Base-by-base conservation (phyloP, 2,797 vertebrate species). In the Agapornis canus region DNA sequence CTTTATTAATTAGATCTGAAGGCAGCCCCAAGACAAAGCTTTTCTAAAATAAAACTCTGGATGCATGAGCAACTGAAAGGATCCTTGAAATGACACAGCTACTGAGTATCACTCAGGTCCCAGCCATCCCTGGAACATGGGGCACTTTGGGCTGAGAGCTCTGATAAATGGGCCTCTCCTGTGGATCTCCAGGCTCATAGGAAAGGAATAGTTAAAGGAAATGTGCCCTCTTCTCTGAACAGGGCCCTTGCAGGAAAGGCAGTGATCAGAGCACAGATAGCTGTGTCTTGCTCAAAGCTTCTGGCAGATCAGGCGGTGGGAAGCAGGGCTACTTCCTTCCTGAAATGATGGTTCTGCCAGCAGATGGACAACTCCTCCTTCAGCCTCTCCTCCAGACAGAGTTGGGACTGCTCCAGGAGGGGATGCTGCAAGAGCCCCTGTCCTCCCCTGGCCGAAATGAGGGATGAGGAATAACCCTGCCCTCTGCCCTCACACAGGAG, bases 281-380 rank as follows among this genome's bases (percentile, higher is more conserved):
- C 59, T 54, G 35, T 59, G 86, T 72, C 82, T 71, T 78, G 82
- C 91, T 89, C 84, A 93, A 94, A 95, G 90, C 61, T 70, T 85
- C 86, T 95, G 92, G 70, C 75, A 72, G 59, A 37, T 13, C 52
- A n/a, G 54, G 72, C 5, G 1, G 35, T 89, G 86, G 68, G 68
- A 90, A 92, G 39, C 78, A 35, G 57, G 59, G 71, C 82, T 92
- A 71, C 51, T 82, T 89, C n/a, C 37, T 45, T 51, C 88, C 89
- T 73, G 75, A 94, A 82, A 79, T 32, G 35, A 68, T 49, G 92
- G 75, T 49, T 65, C 54, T 3, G 4, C 45, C 68, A 60, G 70
- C 64, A 32, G 59, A 60, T 42, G 65, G 66, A 88, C 23, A 29
- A 37, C 49, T 83, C n/a, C 29, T 86, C 54, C 56, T 68, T 35